These are phyloP conservation scores for Antheraea pernyi DNA, from an alignment of 1,140 invertebrate genomes.

Conservation along the genomic window DNA sequence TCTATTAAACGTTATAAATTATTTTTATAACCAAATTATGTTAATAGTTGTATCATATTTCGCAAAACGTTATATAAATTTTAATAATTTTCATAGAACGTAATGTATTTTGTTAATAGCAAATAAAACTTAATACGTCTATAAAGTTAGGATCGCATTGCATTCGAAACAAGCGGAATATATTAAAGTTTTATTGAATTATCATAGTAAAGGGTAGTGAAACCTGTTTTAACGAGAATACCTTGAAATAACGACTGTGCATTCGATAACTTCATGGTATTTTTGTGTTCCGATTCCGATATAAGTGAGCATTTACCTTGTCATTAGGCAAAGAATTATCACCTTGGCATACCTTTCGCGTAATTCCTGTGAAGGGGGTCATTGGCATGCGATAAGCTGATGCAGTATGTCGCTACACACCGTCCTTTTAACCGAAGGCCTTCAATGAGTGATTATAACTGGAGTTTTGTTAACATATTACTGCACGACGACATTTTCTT, in stretches of 20 bases:
- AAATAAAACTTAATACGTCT: neutral
- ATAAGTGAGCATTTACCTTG: slow-evolving; percentile 21
- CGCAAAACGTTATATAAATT: neutral
- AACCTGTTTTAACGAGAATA: neutral
- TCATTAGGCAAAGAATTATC: slow-evolving; percentile 51
- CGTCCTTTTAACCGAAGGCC: neutral
- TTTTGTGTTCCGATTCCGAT: slow-evolving; percentile 5
- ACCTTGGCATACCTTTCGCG: slow-evolving; percentile 61
- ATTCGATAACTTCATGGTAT: slow-evolving; percentile 1
- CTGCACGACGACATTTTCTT: neutral
- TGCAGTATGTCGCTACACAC: slow-evolving; percentile 4
- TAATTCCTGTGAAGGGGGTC: slow-evolving; percentile 53
- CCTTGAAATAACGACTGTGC: neutral
- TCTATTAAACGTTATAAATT: neutral
- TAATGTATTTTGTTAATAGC: neutral
- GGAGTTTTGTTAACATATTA: neutral
- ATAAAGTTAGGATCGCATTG: neutral
- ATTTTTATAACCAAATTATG: neutral
- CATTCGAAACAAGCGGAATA: neutral
- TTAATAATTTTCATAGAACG: neutral
- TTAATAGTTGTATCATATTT: neutral
- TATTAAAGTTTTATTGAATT: neutral
- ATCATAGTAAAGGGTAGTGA: neutral
- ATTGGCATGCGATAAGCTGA: slow-evolving; percentile 39
- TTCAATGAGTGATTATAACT: neutral